Evolutionary conservation across 2,888 invertebrate species (phyloP), one percentile per base, ranked within the genome.

Genomic region (Apodemia duryi): DNA sequence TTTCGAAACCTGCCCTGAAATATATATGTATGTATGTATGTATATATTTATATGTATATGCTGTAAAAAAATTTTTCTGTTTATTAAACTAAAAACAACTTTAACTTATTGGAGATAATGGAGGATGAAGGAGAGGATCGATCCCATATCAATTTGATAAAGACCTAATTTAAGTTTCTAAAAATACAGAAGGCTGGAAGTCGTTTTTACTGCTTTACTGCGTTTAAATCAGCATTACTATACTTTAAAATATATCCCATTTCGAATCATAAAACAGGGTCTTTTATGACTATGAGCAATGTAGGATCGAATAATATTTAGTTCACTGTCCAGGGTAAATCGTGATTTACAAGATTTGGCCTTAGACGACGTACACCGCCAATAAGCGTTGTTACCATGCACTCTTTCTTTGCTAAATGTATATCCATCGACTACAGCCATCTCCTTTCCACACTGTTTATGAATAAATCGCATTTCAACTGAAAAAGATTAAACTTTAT

Each of bases 371-470:
- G 74, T 74, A 61, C 77, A 77, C n/a, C 73, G 67, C 74, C 74
- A 76, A 0, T 73, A 75, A 13, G 71, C 71, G 7, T 65, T 67
- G 29, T 68, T 67, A 0, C 67, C 69, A 6, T 49, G 57, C 0
- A 69, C 69, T 62, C 69, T 72, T 13, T 74, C 72, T 10, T 67
- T 67, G 64, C 76, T 79, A 63, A 77, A 81, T 0, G 78, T 78
- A 66, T 72, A 81, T 1, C 76, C 67, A 49, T 66, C 63, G 63
- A 62, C 49, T 54, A 65, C 6, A 54, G 63, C 60, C 54, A 66
- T 41, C 54, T 64, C 54, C 2, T 46, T 46, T 9, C 67, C 67
- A 41, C 35, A 35, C 52, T 38, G 6, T 52, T 54, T 65, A 4
- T 21, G 60, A 11, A 63, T 21, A 46, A 62, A 64, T 38, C 57